Evolutionary conservation across 2,888 invertebrate genomes (phyloP).

Genomic region (Himalopsyche tibetana): DNA sequence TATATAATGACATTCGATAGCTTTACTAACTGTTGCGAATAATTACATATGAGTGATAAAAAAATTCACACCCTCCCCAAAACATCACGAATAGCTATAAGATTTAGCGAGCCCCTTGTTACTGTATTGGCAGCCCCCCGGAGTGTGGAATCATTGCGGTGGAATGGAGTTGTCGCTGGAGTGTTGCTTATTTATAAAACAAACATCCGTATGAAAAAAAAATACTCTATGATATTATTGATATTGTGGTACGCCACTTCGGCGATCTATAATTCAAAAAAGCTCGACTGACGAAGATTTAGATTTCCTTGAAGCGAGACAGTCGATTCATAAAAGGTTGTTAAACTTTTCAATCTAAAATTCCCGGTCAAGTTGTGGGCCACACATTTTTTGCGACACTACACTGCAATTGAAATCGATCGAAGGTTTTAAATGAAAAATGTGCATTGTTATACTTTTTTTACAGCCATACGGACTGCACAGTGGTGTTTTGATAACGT

Average conservation of each 20-base stretch:
- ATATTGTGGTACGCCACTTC: background rate
- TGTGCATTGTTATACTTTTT: constrained; percentile 22
- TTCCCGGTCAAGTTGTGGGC: constrained; percentile 30
- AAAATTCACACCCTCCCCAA: too few relatives aligned
- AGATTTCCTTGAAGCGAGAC: constrained; percentile 21
- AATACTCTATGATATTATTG: background rate
- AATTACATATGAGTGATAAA: too few relatives aligned
- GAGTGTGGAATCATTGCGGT: too few relatives aligned
- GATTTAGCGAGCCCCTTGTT: too few relatives aligned
- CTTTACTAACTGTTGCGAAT: too few relatives aligned
- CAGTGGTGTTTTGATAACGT: constrained; percentile 3
- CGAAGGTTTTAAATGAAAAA: constrained; percentile 7
- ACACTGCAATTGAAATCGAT: constrained; percentile 30
- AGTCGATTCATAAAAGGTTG: constrained; percentile 16
- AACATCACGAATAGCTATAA: too few relatives aligned
- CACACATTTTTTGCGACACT: constrained; percentile 8
- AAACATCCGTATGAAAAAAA: too few relatives aligned
- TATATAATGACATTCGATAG: too few relatives aligned
- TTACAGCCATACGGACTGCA: background rate
- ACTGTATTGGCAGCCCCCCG: too few relatives aligned
- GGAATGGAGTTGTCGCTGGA: too few relatives aligned
- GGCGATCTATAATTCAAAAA: constrained; percentile 12
- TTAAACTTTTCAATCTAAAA: constrained; percentile 22
- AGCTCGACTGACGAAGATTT: constrained; percentile 4
- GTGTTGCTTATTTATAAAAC: too few relatives aligned